Conservation (phyloP, 2,888 invertebrate species). For the Hypolimnas misippus region DNA sequence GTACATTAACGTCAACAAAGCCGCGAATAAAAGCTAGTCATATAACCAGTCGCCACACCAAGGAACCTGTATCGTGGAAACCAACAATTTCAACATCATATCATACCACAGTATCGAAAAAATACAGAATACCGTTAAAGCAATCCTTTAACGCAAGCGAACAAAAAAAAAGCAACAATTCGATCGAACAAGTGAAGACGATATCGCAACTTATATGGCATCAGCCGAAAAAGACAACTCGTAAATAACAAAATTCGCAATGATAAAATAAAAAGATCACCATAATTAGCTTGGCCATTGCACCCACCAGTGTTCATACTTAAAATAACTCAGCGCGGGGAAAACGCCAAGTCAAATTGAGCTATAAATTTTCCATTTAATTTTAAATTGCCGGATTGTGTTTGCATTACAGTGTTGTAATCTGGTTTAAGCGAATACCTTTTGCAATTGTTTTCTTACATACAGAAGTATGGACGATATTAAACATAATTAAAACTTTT, state of each 20-base stretch:
- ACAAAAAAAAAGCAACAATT: conserved; percentile 32
- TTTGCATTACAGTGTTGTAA: conserved; percentile 17
- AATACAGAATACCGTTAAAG: conserved; percentile 29
- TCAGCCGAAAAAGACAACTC: conserved; percentile 70
- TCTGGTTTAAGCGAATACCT: background rate
- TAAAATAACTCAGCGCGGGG: conserved; percentile 54
- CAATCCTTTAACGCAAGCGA: conserved; percentile 16
- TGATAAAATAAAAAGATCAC: conserved; percentile 56
- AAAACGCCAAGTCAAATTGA: conserved; percentile 73
- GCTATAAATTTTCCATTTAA: conserved; percentile 78
- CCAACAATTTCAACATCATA: background rate
- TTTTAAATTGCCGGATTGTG: conserved; percentile 51
- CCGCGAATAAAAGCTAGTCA: no score
- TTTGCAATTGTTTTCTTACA: conserved; percentile 6
- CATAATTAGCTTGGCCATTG: conserved; percentile 38
- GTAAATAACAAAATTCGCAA: conserved; percentile 76
- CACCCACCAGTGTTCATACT: conserved; percentile 50
- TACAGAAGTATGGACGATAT: no score
- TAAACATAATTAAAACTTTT: no score
- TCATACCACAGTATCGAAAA: conserved; percentile 16
- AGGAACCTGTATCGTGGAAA: no score
- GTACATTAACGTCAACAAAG: no score
- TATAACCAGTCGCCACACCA: no score
- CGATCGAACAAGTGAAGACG: conserved; percentile 39
- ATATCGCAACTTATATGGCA: conserved; percentile 55